These are phyloP conservation scores for Guaruba guarouba DNA, from an alignment of 2,113 vertebrate genomes.

Conservation along the genomic window DNA sequence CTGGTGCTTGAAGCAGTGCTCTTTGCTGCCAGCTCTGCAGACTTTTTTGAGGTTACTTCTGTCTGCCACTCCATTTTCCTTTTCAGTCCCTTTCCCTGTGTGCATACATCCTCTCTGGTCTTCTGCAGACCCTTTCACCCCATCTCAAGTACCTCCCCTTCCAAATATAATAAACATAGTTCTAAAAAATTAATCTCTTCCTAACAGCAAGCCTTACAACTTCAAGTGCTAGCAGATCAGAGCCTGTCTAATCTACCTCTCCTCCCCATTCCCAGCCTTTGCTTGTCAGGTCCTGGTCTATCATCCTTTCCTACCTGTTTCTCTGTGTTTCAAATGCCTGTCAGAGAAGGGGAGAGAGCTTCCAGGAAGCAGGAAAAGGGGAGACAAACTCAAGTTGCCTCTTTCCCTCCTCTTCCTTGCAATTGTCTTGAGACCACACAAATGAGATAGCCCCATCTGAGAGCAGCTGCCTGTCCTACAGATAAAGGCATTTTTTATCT, in stretches of 20 bases:
- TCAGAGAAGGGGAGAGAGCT: not conserved
- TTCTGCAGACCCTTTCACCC: not conserved
- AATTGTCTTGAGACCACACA: not conserved
- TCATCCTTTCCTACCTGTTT: not conserved
- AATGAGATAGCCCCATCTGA: not conserved
- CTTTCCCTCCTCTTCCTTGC: not conserved
- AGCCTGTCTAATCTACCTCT: not conserved
- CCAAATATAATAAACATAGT: not conserved
- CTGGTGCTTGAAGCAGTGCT: not conserved
- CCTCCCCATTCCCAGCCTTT: not conserved
- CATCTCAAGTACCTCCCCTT: fast-evolving
- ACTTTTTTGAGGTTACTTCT: not conserved
- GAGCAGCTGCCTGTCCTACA: not conserved
- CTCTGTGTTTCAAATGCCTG: not conserved
- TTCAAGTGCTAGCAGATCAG: not conserved
- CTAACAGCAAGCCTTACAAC: not conserved
- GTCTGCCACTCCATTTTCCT: not conserved
- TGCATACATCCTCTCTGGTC: not conserved
- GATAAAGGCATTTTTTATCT: not conserved
- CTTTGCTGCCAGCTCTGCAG: not conserved
- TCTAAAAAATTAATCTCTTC: not conserved
- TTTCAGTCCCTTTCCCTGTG: not conserved
- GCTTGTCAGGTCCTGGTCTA: not conserved
- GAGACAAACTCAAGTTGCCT: not conserved
- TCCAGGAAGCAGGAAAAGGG: not conserved